A percentile compares a stretch with the other conserved stretches of the same genome.
Evolutionary conservation across 2,797 vertebrate species (phyloP).

Genomic region (Karalla daura): DNA sequence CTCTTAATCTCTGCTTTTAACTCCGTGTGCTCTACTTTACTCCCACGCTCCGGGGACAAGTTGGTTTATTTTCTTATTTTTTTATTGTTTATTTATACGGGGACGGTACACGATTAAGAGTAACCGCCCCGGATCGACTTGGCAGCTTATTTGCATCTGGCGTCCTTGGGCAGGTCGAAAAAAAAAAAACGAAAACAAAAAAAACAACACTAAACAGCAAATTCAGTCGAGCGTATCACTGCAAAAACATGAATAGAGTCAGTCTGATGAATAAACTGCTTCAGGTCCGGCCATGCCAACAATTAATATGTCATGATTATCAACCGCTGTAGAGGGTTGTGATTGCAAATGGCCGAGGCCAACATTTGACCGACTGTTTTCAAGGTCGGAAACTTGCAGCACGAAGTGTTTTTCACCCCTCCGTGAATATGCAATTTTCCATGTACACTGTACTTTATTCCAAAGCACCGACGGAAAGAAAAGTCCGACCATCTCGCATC

Average conservation of each 20-base stretch:
- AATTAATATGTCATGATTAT: not conserved
- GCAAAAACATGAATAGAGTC: too few species aligned
- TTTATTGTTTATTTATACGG: too few species aligned
- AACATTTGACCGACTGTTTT: not conserved
- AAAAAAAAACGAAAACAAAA: too few species aligned
- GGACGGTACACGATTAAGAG: too few species aligned
- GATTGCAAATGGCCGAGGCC: not conserved
- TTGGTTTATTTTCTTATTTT: too few species aligned
- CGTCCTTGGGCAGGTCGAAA: too few species aligned
- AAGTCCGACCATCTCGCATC: slow-evolving; percentile 14
- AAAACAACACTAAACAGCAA: too few species aligned
- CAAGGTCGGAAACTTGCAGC: not conserved
- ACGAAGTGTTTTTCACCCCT: not conserved
- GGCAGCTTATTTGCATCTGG: too few species aligned
- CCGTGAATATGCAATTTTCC: slow-evolving; percentile 29
- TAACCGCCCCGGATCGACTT: too few species aligned
- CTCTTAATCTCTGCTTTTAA: too few species aligned
- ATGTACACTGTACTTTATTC: slow-evolving; percentile 21
- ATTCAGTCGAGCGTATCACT: too few species aligned
- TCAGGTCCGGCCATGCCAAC: not conserved
- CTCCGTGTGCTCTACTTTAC: too few species aligned
- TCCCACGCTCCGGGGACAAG: not conserved
- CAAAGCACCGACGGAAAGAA: slow-evolving; percentile 39
- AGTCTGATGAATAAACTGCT: not conserved
- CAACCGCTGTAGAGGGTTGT: not conserved